Base-by-base conservation (phyloP, 37 sponge, comb jelly and placozoan genomes). In the Hexactinellida sp. region DNA sequence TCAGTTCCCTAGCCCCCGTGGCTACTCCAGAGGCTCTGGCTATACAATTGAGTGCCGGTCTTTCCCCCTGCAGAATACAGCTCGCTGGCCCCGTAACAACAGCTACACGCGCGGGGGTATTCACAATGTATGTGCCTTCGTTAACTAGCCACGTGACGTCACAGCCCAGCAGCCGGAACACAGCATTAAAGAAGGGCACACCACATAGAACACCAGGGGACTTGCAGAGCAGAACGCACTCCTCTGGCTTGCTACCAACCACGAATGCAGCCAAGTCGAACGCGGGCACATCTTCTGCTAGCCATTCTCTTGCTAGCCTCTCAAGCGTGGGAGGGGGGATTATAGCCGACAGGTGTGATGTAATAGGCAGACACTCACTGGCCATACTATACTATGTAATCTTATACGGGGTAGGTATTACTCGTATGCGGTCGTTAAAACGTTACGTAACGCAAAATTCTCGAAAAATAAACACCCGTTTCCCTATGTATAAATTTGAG, bases 21-120 rank as follows among this genome's bases (percentile, higher is more conserved):
- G 95, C 95, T 36, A 96, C 83, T 7, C 97, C 97, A 84, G 95
- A 94, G 37, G 97, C 91, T 54, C 97, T 47, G 5, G 92, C 85
- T 3, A 96, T 63, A 25, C 90, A 54, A 84, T 96, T 96, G 3
- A 96, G 86, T 25, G 94, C 92, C 24, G 92, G 92, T 24, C 97
- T 39, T 83, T 96, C 97, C n/a, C 97, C 97, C 37, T 92, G 91
- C 1, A 96, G 88, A 32, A 96, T 83, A 37, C 83, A 82, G 36
- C 89, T 88, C 0, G 88, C 90, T 0, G 95, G 93, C 0, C 97
- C 97, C 0, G 51, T 87, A 9, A 96, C 88, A 24, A 36, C 38
- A 19, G 95, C 97, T 0, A 91, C 89, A 25, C 88, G 85, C 51
- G 84, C 84, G 0, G 90, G 55, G 21, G 91, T 89, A 16, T 84